Conservation (phyloP, 2,888 invertebrate genomes). For the Nemapogon koenigi region DNA sequence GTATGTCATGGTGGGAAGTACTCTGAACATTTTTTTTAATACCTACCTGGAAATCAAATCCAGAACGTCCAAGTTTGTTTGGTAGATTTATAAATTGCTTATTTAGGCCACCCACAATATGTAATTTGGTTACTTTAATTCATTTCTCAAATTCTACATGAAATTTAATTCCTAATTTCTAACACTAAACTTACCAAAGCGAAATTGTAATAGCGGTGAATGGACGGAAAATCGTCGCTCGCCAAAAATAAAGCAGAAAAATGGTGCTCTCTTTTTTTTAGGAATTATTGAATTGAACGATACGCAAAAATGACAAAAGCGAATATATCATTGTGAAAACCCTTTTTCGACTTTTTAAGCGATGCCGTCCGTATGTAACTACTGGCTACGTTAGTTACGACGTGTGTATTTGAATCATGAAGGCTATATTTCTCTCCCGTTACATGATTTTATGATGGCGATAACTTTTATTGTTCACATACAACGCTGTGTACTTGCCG, state of each 20-base stretch:
- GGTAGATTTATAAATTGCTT: too few species aligned
- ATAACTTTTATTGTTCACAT: conserved; percentile 43
- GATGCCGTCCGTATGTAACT: conserved; percentile 21
- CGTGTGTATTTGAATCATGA: conserved; percentile 15
- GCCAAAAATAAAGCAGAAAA: conserved; percentile 19
- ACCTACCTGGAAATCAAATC: too few species aligned
- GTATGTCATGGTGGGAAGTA: too few species aligned
- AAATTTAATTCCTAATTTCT: too few species aligned
- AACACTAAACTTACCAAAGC: too few species aligned
- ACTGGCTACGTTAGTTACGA: not conserved
- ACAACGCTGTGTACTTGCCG: conserved; percentile 33
- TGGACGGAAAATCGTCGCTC: conserved; percentile 13
- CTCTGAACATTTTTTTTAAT: too few species aligned
- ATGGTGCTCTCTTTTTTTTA: conserved; percentile 32
- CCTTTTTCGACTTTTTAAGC: conserved; percentile 20
- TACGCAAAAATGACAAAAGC: conserved; percentile 48
- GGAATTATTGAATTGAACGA: conserved; percentile 46
- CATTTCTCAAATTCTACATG: too few species aligned
- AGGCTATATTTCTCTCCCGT: conserved; percentile 37
- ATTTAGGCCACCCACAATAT: too few species aligned
- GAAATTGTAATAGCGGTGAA: conserved; percentile 9
- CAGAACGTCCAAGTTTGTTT: too few species aligned
- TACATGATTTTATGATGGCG: conserved; percentile 43
- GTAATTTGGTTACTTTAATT: too few species aligned
- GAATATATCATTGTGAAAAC: conserved; percentile 38